Percentiles rank a stretch among this genome's conserved stretches.
Conservation (phyloP, 2,113 vertebrate species). For the Tupaia chinensis region DNA sequence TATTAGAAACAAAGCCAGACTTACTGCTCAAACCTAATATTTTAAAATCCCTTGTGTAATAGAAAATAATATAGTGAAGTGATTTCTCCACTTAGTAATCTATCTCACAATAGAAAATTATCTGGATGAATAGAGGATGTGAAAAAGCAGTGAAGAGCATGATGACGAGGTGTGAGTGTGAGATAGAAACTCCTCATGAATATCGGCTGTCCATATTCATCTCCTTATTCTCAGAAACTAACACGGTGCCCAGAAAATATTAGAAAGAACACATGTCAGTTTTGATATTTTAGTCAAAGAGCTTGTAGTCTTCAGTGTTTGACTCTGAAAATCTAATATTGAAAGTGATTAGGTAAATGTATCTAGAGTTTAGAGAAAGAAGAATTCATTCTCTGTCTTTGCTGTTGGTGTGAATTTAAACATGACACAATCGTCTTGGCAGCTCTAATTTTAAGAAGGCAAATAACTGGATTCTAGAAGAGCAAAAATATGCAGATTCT, state of each 20-base stretch:
- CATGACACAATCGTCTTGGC: background rate
- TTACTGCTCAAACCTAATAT: background rate
- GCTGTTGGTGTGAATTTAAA: background rate
- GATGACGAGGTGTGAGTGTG: background rate
- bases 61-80: background rate
- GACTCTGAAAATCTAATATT: background rate
- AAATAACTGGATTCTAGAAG: background rate
- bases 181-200: background rate
- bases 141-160: background rate
- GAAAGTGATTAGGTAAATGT: conserved; percentile 14
- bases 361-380: background rate
- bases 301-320: background rate
- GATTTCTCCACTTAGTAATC: background rate
- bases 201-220: background rate
- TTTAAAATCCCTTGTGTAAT: background rate
- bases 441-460: background rate
- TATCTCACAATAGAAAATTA: background rate
- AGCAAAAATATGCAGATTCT: background rate
- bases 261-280: background rate
- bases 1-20: background rate
- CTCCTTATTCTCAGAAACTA: background rate
- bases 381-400: background rate
- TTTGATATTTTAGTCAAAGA: background rate
- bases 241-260: background rate
- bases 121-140: background rate